Conservation (phyloP, 2,113 vertebrate species). For the Naja naja region DNA sequence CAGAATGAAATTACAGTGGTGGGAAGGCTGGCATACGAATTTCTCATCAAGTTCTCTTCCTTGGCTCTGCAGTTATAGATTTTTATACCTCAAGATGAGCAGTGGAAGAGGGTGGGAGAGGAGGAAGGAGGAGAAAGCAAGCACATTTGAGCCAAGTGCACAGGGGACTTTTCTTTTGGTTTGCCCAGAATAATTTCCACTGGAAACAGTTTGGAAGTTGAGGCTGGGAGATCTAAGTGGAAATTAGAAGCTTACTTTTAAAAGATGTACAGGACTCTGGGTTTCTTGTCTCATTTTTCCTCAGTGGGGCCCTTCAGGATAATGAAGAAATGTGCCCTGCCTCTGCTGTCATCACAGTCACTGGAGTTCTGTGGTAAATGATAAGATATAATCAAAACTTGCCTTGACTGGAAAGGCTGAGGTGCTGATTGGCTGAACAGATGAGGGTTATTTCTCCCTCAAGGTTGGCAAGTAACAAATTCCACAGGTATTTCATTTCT, state of each 20-base stretch:
- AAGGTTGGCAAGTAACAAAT: background rate
- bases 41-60: constrained; percentile 59
- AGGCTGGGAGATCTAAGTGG: background rate
- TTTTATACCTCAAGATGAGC: constrained; percentile 27
- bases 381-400: background rate
- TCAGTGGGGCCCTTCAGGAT: too few species aligned
- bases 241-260: background rate
- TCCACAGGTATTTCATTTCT: constrained; percentile 8
- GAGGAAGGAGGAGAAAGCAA: background rate
- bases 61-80: constrained; percentile 17
- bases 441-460: background rate
- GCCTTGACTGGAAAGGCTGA: background rate
- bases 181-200: background rate
- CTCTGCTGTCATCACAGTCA: too few species aligned
- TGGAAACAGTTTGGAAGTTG: constrained; percentile 16
- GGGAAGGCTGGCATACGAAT: constrained; percentile 56
- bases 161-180: background rate
- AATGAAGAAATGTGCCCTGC: background rate
- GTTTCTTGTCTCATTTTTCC: background rate
- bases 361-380: too few species aligned
- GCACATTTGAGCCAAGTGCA: background rate
- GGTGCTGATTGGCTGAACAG: background rate
- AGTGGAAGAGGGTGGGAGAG: background rate
- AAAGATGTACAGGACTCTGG: background rate
- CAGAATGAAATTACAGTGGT: constrained; percentile 58